Base-by-base conservation (phyloP, 2,888 invertebrate genomes). In the Dasypogon diadema region DNA sequence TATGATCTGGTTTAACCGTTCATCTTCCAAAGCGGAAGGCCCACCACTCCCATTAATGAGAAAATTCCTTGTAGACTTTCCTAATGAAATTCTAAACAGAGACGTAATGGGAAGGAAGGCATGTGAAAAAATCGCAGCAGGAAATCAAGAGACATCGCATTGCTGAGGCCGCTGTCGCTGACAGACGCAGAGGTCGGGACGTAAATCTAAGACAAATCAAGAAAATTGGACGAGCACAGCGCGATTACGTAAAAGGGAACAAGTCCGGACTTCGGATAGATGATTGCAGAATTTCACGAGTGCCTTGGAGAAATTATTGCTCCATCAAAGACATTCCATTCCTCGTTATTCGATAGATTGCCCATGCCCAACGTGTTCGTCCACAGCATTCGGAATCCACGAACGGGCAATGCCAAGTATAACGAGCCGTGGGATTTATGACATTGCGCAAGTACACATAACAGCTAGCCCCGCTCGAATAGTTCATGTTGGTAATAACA, bases 351-450 rank as follows among this genome's bases (percentile, higher is more conserved):
- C 60, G 21, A 58, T 58, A 37, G 60, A 60, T 60, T 37, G 37
- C 37, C n/a, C 14, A 42, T 34, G 18, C 63, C 18, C 65, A 37
- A n/a, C 18, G 24, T 34, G 22, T 48, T 37, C 65, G 65, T 65
- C 65, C 24, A 18, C 16, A 18, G 6, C 54, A 24, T 21, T 51
- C 21, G 54, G 21, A 70, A 30, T 54, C 34, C 21, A 30, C 18
- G 54, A 70, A 70, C 70, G 54, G 54, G 70, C 70, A 70, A 70
- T 70, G 70, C 54, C 70, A 70, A 70, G 70, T 70, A 70, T 70
- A 70, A 70, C 70, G 51, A 70, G 54, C 54, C 70, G 70, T 70
- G 70, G 70, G 70, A 70, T 70, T 70, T 70, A 70, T 70, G 70
- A 70, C 54, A 70, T 34, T 21, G 54, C 30, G 18, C 54, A 54